Conservation (phyloP, 2,888 invertebrate genomes). For the Nephrocerus scutellatus region DNA sequence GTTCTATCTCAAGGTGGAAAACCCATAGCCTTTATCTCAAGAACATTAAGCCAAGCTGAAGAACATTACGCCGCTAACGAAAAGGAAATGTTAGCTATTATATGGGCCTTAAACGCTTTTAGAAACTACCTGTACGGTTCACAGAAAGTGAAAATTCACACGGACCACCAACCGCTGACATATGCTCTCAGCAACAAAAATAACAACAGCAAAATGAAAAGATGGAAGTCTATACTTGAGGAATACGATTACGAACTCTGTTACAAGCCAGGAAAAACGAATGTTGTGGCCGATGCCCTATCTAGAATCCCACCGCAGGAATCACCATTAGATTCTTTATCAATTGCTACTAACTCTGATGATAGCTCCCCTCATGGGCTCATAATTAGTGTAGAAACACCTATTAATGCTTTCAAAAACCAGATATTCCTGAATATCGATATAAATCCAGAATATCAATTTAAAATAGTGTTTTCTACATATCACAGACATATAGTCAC, state of each 20-base stretch:
- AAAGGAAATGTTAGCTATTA: slow-evolving; percentile 17
- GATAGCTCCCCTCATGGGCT: slow-evolving; percentile 1
- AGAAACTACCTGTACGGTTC: slow-evolving; percentile 17
- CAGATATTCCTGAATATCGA: no score
- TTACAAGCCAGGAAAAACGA: no score
- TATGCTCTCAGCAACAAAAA: slow-evolving; percentile 17
- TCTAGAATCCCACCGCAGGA: slow-evolving; percentile 4
- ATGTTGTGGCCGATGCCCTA: no score
- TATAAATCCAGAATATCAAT: no score
- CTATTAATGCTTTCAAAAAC: no score
- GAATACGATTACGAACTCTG: no score
- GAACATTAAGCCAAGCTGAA: slow-evolving; percentile 18
- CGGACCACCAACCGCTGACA: slow-evolving; percentile 15
- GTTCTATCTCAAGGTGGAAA: slow-evolving; percentile 28
- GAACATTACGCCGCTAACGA: slow-evolving; percentile 16
- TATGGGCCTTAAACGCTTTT: slow-evolving; percentile 12
- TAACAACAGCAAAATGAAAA: slow-evolving; percentile 12
- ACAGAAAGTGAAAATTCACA: slow-evolving; percentile 11
- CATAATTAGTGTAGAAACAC: slow-evolving; percentile 2
- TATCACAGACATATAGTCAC: slow-evolving; percentile 9
- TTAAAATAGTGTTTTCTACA: slow-evolving; percentile 2
- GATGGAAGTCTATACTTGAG: slow-evolving; percentile 2
- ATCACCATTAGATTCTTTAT: slow-evolving; percentile 7
- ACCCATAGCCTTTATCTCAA: slow-evolving; percentile 14
- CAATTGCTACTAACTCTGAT: slow-evolving; percentile 4